Evolutionary conservation across 2,888 invertebrate species (phyloP).

Genomic region (Orchestes rusci): DNA sequence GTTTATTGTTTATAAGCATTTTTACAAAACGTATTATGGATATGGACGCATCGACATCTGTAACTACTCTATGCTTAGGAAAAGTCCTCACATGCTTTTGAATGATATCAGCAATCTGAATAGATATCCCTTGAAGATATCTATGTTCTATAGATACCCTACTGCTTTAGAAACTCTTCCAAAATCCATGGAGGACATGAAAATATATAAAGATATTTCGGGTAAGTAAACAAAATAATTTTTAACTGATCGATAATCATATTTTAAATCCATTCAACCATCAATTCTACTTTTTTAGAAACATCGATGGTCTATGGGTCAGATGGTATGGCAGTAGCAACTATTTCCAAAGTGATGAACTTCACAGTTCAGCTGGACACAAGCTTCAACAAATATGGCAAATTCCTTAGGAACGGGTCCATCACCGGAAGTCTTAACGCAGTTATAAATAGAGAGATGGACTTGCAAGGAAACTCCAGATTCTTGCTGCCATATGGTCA

Average conservation of each 20-base stretch:
- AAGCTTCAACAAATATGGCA: constrained; percentile 30
- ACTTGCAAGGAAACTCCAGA: constrained; percentile 32
- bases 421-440: constrained; percentile 27
- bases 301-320: constrained; percentile 35
- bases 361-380: constrained; percentile 30
- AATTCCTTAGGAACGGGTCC: constrained; percentile 28
- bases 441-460: constrained; percentile 7
- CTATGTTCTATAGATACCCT: constrained; percentile 35
- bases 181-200: constrained; percentile 7
- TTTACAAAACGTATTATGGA: constrained; percentile 21
- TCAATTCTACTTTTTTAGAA: too few relatives aligned
- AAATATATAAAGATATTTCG: constrained; percentile 18
- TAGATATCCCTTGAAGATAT: constrained; percentile 36
- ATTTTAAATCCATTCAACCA: too few relatives aligned
- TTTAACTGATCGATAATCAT: too few relatives aligned
- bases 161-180: constrained; percentile 15
- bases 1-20: constrained; percentile 26
- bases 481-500: constrained; percentile 24
- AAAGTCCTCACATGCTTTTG: constrained; percentile 13
- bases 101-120: constrained; percentile 34
- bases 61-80: constrained; percentile 10
- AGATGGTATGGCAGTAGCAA: constrained; percentile 39
- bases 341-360: constrained; percentile 38
- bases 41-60: constrained; percentile 17
- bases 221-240: too few relatives aligned